phyloP scores from a whole-genome alignment of 2,113 vertebrate species.

The Paradoxurus hermaphroditus region DNA sequence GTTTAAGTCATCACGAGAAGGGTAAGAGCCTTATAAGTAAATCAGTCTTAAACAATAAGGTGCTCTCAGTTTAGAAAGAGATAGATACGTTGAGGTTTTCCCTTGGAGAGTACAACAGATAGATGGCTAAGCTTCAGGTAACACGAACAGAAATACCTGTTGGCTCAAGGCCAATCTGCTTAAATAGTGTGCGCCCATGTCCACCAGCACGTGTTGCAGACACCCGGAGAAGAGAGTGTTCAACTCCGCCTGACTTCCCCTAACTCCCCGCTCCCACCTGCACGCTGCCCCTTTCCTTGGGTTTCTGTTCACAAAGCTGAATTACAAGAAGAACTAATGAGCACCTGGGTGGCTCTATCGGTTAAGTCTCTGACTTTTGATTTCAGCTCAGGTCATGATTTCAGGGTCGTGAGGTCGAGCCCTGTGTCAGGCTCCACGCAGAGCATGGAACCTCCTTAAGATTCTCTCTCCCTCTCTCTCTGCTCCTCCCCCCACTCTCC shows the following conservation, averaged over 20 bases:
- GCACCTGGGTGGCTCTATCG: too few relatives aligned
- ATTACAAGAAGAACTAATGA: neutral
- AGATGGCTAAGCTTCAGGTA: neutral
- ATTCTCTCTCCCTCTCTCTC: too few relatives aligned
- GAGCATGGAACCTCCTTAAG: too few relatives aligned
- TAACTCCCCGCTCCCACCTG: too few relatives aligned
- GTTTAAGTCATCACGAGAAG: neutral
- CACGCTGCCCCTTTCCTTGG: neutral
- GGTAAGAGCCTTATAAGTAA: conserved; percentile 16
- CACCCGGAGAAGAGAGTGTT: neutral
- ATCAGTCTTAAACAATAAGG: neutral
- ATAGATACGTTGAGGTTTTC: neutral
- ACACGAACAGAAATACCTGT: neutral
- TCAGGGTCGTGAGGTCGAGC: too few relatives aligned
- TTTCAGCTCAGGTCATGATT: too few relatives aligned
- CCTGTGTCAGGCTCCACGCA: too few relatives aligned
- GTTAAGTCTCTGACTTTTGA: too few relatives aligned
- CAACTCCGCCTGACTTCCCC: neutral
- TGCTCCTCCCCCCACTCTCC: too few relatives aligned
- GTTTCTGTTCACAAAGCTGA: neutral
- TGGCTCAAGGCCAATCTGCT: neutral
- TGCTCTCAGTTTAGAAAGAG: neutral
- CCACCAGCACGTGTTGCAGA: neutral
- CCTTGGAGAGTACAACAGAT: neutral
- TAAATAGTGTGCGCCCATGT: neutral